Evolutionary conservation across 2,113 vertebrate genomes (phyloP), one percentile per base, ranked within the genome.

Genomic region (Sinocyclocheilus anshuiensis): DNA sequence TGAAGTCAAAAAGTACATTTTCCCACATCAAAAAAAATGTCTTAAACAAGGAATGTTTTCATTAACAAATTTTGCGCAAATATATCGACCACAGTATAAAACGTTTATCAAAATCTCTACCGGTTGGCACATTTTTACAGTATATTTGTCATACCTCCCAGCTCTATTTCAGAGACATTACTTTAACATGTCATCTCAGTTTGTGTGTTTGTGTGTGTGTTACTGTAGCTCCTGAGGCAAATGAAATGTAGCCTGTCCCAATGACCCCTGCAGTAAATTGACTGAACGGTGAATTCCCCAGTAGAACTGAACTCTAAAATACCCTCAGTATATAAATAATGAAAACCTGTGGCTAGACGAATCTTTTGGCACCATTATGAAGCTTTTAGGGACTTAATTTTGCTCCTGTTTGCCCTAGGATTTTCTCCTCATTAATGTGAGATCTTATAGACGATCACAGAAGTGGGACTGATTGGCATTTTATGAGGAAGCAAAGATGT

Each of bases 221-320:
- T 18, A 82, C 71, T 79, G 55, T 76, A 78, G 50, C 50, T 26
- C 29, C 39, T 13, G 71, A 86, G 72, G 59, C 86, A 69, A 67
- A 86, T 86, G 26, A 69, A 86, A 86, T 89, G 81, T 45, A 80
- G 65, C 48, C 61, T 85, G 89, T 84, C 29, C 29, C 29, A 33
- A 33, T 33, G 29, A 84, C 80, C 81, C 84, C 79, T 86, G 83
- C 83, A 81, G 79, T 85, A 89, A 74, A 82, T 75, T 59, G 11
- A 74, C 26, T 75, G 42, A 83, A 77, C 11, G 45, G 53, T 53
- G 36, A 72, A 69, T 75, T 75, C 48, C 20, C 26, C 24, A 29
- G n/a, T 36, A 36, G 18, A 57, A 36, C 45, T 77, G 78, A 81
- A 57, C 63, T 71, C 72, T 77, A 77, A 77, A 61, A 77, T 81